Evolutionary conservation across 2,797 vertebrate species (phyloP), one percentile per base, ranked within the genome.

Genomic region (Chromis chromis): DNA sequence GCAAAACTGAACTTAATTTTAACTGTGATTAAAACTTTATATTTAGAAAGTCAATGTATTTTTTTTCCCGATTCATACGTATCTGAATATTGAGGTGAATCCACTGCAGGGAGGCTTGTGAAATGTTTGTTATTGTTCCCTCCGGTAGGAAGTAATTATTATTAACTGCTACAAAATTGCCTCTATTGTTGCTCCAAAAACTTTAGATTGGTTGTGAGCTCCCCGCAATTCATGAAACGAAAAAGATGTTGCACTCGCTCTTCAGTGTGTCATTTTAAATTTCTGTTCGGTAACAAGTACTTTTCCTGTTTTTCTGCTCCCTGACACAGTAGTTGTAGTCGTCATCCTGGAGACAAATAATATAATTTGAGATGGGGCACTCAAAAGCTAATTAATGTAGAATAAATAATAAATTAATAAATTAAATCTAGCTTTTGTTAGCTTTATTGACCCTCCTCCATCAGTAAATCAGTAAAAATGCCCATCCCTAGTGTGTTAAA

Each of bases 401-500:
- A n/a, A n/a, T n/a, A n/a, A n/a, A n/a, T 16, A 14, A 52, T 24
- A 1, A 12, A 5, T 52, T 6, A 28, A 54, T n/a, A n/a, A n/a
- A n/a, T n/a, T n/a, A n/a, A 7, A 8, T 31, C 14, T 54, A 16
- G 24, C 25, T 54, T 27, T 31, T 28, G 14, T 25, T 5, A 13
- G 31, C 0, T 9, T 54, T 16, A 19, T 16, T 54, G 13, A 14
- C 13, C 52, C 19, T 4, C 50, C 28, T 3, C 0, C 4, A 31
- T 78, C 9, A 22, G n/a, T 49, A 24, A 14, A 10, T 46, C 19
- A 2, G 8, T 53, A 25, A n/a, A 56, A 46, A 59, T 75, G 69
- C 74, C 77, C 75, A 76, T 82, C 81, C 69, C 55, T 70, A 40
- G 21, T 76, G 61, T 56, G 21, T 70, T 64, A 52, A 39, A 57